Evolutionary conservation across 2,797 vertebrate genomes (phyloP).

Genomic region (Acanthiza pusilla): DNA sequence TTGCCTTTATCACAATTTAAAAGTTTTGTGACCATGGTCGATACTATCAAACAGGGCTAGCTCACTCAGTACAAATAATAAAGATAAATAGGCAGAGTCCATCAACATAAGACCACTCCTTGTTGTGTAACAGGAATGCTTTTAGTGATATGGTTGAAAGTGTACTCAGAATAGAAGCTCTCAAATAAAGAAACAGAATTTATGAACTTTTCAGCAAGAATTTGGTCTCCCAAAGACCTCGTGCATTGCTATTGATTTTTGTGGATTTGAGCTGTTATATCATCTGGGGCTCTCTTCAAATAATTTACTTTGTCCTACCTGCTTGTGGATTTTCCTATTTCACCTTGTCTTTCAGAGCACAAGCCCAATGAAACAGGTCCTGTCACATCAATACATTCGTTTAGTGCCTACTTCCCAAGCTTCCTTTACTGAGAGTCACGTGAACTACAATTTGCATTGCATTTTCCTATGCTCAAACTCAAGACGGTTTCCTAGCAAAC

Average conservation of each 20-base stretch:
- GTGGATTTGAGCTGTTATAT: not conserved
- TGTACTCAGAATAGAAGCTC: not conserved
- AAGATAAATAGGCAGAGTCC: not conserved
- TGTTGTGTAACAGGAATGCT: not conserved
- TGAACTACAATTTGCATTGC: not conserved
- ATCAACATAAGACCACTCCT: not conserved
- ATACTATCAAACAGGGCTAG: not conserved
- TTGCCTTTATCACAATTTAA: not conserved
- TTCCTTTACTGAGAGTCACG: not conserved
- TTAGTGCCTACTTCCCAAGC: not conserved
- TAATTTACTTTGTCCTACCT: not conserved
- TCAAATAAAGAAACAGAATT: conserved; percentile 17
- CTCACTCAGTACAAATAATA: not conserved
- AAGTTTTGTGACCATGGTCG: not conserved
- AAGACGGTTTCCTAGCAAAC: not conserved
- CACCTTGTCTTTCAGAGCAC: not conserved
- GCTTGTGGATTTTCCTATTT: not conserved
- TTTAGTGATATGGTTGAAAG: not conserved
- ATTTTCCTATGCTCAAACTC: not conserved
- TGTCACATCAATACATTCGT: not conserved
- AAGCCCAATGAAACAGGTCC: not conserved
- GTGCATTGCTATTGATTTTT: not conserved
- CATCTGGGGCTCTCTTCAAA: not conserved
- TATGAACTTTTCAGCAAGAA: not conserved
- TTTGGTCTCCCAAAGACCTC: not conserved